Conservation (phyloP, 2,888 invertebrate genomes). For the Chymomyza caudatula region DNA sequence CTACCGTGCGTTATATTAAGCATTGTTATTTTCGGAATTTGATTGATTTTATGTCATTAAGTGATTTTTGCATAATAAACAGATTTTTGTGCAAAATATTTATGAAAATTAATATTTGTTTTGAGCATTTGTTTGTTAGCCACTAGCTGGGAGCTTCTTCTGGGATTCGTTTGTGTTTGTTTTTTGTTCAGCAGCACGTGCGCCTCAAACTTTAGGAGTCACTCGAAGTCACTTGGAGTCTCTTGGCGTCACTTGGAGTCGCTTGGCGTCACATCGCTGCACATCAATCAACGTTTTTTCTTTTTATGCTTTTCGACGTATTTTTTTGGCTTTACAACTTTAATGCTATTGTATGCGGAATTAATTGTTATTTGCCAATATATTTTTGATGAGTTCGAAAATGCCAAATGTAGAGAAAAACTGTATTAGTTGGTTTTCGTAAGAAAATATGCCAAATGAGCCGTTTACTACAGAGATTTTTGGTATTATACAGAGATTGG, state of each 20-base stretch:
- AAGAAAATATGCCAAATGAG: not conserved
- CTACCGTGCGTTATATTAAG: slow-evolving; percentile 46
- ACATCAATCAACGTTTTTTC: slow-evolving; percentile 38
- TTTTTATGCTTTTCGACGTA: slow-evolving; percentile 1
- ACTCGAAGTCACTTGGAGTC: not conserved
- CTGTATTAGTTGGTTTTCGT: not conserved
- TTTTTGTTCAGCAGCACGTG: not conserved
- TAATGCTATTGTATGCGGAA: slow-evolving; percentile 33
- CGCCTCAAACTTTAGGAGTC: not conserved
- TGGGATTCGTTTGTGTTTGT: not conserved
- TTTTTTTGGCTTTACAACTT: slow-evolving; percentile 28
- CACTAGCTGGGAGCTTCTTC: not conserved
- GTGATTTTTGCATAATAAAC: slow-evolving; percentile 43
- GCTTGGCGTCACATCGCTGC: not conserved
- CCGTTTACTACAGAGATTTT: not conserved
- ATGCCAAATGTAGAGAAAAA: slow-evolving; percentile 35
- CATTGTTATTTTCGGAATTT: slow-evolving; percentile 39
- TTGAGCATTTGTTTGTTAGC: not conserved
- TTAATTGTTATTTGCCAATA: slow-evolving; percentile 30
- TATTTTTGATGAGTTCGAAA: slow-evolving; percentile 25
- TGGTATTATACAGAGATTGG: no score
- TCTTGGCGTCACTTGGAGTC: not conserved
- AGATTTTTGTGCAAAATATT: slow-evolving; percentile 9
- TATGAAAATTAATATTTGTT: slow-evolving; percentile 9
- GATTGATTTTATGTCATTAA: slow-evolving; percentile 47